Evolutionary conservation across 2,797 vertebrate genomes (phyloP), one percentile per base, ranked within the genome.

Genomic region (Platyrinchus mystaceus): DNA sequence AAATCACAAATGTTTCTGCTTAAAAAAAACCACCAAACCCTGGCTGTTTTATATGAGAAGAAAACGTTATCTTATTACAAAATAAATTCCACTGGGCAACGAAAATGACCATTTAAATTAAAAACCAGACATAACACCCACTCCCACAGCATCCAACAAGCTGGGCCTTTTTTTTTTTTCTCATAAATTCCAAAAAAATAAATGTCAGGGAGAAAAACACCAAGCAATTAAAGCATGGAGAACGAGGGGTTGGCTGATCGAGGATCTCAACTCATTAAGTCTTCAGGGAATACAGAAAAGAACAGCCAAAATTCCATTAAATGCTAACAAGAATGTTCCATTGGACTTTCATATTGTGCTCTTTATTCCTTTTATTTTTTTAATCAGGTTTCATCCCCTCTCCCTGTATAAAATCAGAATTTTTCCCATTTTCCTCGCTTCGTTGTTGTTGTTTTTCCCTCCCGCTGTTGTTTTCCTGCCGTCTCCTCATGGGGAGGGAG

Each of bases 401-500:
- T 77, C 68, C 53, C 73, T 50, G 12, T 12, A 30, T 9, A 69
- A 78, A 94, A 85, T 10, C 41, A 50, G 50, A 71, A 39, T 36
- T 4, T 69, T 41, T 58, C 73, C 52, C 53, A 20, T 49, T 32
- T 83, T 41, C 15, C 41, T 39, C 17, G 64, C 27, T 6, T 14
- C 12, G 12, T 2, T 43, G 7, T 2, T 52, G 9, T 8, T 44
- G 20, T 19, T 53, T 53, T 73, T 64, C 50, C 66, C 63, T 79
- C 76, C 80, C 59, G 12, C 47, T 2, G 0, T 36, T 52, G 30
- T 46, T 77, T 49, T 66, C 47, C 43, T 79, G 87, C 75, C 58
- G 20, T 22, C 34, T 6, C 6, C 8, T 36, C 11, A 0, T 2
- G 2, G 41, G 26, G 52, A 8, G 1, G 2, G 34, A 68, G 56